Percentiles rank a stretch among this genome's conserved stretches.
These are phyloP conservation scores for Scyliorhinus canicula DNA, from an alignment of 2,797 vertebrate genomes.

Conservation along the genomic window DNA sequence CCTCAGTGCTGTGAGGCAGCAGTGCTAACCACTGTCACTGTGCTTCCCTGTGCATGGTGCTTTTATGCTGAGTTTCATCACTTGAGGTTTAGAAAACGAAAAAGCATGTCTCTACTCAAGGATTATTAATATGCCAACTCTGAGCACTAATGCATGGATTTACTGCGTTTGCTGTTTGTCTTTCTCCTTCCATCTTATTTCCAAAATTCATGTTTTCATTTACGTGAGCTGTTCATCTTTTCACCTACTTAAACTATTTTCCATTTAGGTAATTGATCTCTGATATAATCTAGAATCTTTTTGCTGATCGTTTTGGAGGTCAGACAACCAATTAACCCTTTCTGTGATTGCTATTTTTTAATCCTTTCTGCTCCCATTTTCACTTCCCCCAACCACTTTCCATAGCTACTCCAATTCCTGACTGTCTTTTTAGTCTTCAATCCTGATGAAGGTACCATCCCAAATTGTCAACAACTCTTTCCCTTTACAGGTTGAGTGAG, in stretches of 20 bases:
- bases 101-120: not conserved
- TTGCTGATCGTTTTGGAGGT: not conserved
- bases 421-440: not conserved
- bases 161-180: not conserved
- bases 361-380: not conserved
- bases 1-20: too few relatives aligned
- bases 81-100: not conserved
- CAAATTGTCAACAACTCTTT: not conserved
- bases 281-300: not conserved
- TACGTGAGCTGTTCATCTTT: not conserved
- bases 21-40: too few relatives aligned
- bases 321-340: not conserved
- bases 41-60: too few relatives aligned
- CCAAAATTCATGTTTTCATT: not conserved
- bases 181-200: not conserved
- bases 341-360: not conserved
- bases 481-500: not conserved
- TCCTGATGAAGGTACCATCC: not conserved
- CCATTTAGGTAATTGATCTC: not conserved
- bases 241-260: not conserved
- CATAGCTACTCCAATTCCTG: not conserved
- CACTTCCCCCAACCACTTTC: not conserved
- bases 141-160: not conserved
- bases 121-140: conserved; percentile 1
- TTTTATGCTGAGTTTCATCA: not conserved